Evolutionary conservation across 2,888 invertebrate genomes (phyloP), one percentile per base, ranked within the genome.

Genomic region (Oscheius sp.): DNA sequence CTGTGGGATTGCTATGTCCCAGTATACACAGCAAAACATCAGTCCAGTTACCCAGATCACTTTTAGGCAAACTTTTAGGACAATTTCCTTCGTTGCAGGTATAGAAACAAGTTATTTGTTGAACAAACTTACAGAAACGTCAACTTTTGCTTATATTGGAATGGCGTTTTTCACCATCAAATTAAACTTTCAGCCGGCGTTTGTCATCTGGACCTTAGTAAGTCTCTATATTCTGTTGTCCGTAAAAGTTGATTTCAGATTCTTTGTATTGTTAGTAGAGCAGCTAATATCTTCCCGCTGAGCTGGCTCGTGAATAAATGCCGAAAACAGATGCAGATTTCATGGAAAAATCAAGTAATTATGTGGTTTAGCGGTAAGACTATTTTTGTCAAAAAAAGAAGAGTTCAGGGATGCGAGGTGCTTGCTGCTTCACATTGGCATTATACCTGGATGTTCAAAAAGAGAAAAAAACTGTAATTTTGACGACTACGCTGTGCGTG

Each of bases 1-100:
- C 88, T 96, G 96, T 89, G 98, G 97, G 6, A 95, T 98, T 86
- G 96, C 96, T 0, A 98, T 98, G 98, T 96, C 96, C 0, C 98
- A 98, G 88, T 98, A 98, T 88, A 97, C 97, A 15, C 98, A 98
- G 90, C 94, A 94, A 86, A 98, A 98, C 88, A 89, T 98, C 48
- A 96, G 96, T 0, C 96, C 97, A 0, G 93, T 98, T 23, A 96
- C 97, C 0, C 98, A 98, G 89, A 96, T 98, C 63, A 97, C 97
- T 3, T 96, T 98, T 93, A 96, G 97, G 87, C 96, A 97, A 88
- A 97, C 96, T 0, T 94, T 98, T 91, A 90, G 96, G 84, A 97
- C 97, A 0, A 89, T 98, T 70, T 93, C 98, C 1, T 97, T 98
- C 86, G 95, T 97, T 76, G 96, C 90, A 71, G 90, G 90, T 89